These are phyloP conservation scores for Schizothorax lantsangensis DNA, from an alignment of 2,797 vertebrate species.

Conservation along the genomic window DNA sequence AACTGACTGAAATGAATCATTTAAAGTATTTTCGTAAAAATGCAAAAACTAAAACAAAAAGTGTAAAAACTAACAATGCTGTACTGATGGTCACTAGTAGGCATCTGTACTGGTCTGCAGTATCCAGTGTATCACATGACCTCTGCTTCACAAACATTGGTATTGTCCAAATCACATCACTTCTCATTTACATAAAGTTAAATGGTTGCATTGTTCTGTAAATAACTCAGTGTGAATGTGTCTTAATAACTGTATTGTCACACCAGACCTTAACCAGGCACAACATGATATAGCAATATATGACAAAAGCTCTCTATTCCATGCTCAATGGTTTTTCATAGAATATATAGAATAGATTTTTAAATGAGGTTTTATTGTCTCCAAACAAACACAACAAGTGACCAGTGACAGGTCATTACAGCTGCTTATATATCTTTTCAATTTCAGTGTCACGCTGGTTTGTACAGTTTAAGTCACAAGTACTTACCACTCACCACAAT, in stretches of 20 bases:
- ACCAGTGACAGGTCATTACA: not conserved
- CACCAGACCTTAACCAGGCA: not conserved
- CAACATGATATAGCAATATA: not conserved
- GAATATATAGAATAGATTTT: not conserved
- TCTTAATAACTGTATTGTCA: not conserved
- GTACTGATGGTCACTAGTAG: not conserved
- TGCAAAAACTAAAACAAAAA: not conserved
- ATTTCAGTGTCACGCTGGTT: not conserved
- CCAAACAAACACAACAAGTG: not conserved
- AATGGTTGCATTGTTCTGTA: not conserved
- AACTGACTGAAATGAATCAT: too few relatives aligned
- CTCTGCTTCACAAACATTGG: not conserved
- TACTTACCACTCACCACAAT: not conserved
- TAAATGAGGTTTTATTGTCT: not conserved
- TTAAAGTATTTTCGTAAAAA: not conserved
- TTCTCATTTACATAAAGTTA: constrained; percentile 7
- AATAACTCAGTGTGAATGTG: not conserved
- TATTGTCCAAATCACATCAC: not conserved
- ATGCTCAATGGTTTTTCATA: not conserved
- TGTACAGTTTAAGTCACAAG: not conserved
- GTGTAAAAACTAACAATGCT: not conserved
- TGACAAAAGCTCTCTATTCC: not conserved
- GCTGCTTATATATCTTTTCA: too few relatives aligned
- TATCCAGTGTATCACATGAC: not conserved
- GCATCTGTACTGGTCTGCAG: not conserved